These are phyloP conservation scores for Drosophila aff. DNA, from an alignment of 1,140 invertebrate species.

Conservation along the genomic window DNA sequence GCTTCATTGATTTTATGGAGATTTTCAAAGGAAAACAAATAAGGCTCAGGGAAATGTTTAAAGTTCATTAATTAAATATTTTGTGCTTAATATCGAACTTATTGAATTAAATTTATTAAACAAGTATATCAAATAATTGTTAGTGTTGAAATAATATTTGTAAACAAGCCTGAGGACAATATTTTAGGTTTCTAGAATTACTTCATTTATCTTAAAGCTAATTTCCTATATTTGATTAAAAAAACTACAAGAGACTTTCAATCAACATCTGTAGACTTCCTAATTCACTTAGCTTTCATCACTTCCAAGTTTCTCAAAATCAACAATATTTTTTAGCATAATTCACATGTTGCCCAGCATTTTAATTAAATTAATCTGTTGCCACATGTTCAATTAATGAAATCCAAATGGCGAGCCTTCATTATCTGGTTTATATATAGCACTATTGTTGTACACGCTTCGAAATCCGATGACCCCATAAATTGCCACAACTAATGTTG, in stretches of 20 bases:
- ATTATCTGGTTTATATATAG: slow-evolving; percentile 25
- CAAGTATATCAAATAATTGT: not conserved
- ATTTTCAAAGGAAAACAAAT: not conserved
- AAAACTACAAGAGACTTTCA: not conserved
- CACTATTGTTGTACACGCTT: slow-evolving; percentile 8
- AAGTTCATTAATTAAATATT: not conserved
- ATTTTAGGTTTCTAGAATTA: not conserved
- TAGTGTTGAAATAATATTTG: not conserved
- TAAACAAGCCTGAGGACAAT: rapidly evolving
- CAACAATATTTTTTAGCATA: slow-evolving; percentile 2
- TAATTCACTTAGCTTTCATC: not conserved
- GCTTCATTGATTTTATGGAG: slow-evolving; percentile 23
- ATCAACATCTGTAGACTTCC: not conserved
- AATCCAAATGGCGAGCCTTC: slow-evolving; percentile 13
- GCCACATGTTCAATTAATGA: slow-evolving; percentile 40
- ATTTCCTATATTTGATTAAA: not conserved
- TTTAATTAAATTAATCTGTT: slow-evolving; percentile 27
- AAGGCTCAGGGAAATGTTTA: too few relatives aligned
- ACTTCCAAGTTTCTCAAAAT: not conserved
- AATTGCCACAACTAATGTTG: slow-evolving; percentile 9
- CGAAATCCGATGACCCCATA: slow-evolving; percentile 34
- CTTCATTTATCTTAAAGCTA: not conserved
- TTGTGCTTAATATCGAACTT: not conserved
- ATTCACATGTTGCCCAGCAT: slow-evolving; percentile 2
- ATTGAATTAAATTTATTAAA: not conserved